Percentiles rank a stretch among this genome's conserved stretches.
Conservation (phyloP, 2,113 vertebrate species). For the Alces alces region DNA sequence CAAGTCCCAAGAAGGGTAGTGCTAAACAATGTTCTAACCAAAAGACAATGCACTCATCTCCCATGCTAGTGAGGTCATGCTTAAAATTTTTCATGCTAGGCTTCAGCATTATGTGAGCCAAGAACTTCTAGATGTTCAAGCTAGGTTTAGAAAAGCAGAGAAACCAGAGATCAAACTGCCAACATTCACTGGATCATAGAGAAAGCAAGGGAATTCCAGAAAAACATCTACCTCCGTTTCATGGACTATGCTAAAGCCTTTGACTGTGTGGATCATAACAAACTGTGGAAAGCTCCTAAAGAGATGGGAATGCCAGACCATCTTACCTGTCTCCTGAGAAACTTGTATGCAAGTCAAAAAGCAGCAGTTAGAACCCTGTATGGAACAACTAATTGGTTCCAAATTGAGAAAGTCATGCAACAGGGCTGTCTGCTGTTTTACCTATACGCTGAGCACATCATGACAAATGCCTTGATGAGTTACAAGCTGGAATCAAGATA, state of each 20-base stretch:
- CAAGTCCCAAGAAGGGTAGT: background rate
- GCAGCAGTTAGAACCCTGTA: background rate
- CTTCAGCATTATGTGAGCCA: background rate
- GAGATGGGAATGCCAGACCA: background rate
- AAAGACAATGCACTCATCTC: background rate
- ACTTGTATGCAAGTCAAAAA: background rate
- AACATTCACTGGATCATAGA: background rate
- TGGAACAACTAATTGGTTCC: background rate
- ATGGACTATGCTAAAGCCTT: background rate
- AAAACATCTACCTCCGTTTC: background rate
- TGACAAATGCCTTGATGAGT: background rate
- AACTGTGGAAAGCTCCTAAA: background rate
- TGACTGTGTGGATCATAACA: background rate
- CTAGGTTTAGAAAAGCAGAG: background rate
- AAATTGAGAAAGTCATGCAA: background rate
- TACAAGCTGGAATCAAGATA: background rate
- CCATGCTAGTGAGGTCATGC: background rate
- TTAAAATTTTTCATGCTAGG: background rate
- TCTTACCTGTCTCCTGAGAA: background rate
- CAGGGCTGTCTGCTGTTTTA: background rate
- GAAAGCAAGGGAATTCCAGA: background rate
- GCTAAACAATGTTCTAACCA: background rate
- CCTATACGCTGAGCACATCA: background rate
- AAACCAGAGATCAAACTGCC: background rate
- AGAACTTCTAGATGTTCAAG: background rate